These are phyloP conservation scores for Poeciliopsis presidionis DNA, from an alignment of 2,797 vertebrate genomes.

Conservation along the genomic window DNA sequence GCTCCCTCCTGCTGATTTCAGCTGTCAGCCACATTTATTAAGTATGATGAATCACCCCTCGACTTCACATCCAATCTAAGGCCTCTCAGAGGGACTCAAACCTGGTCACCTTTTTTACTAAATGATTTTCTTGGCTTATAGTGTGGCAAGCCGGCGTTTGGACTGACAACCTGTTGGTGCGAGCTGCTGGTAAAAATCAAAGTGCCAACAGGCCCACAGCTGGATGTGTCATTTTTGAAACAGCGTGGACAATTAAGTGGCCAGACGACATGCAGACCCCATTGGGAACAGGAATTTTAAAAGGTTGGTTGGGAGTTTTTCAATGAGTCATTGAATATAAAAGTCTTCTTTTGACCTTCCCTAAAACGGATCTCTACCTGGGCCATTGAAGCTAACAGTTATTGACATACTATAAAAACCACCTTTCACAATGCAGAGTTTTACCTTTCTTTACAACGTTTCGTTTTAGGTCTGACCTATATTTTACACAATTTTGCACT, in stretches of 20 bases:
- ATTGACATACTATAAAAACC: slow-evolving; percentile 41
- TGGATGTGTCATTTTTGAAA: slow-evolving; percentile 59
- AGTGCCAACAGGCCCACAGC: slow-evolving; percentile 59
- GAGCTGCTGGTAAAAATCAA: slow-evolving; percentile 54
- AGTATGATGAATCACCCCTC: slow-evolving; percentile 82
- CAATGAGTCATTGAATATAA: slow-evolving; percentile 14
- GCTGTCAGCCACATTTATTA: slow-evolving; percentile 81
- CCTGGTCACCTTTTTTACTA: slow-evolving; percentile 80
- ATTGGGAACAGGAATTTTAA: slow-evolving; percentile 4
- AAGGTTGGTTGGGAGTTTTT: slow-evolving; percentile 7
- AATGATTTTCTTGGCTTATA: slow-evolving; percentile 76
- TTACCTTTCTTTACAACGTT: slow-evolving; percentile 18
- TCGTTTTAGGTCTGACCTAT: slow-evolving; percentile 21
- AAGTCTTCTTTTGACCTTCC: slow-evolving; percentile 48
- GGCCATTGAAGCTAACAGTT: slow-evolving; percentile 45
- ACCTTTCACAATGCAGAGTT: slow-evolving; percentile 16
- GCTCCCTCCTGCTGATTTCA: slow-evolving; percentile 70
- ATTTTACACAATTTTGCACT: slow-evolving; percentile 8
- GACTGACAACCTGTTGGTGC: slow-evolving; percentile 50
- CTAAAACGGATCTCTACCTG: slow-evolving; percentile 7
- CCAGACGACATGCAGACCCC: slow-evolving; percentile 43
- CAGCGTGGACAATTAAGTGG: slow-evolving; percentile 53
- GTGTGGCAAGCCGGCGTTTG: slow-evolving; percentile 45
- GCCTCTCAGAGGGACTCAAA: slow-evolving; percentile 74
- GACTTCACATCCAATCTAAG: slow-evolving; percentile 79